phyloP scores from a whole-genome alignment of 2,797 vertebrate species.

The Coluber constrictor region DNA sequence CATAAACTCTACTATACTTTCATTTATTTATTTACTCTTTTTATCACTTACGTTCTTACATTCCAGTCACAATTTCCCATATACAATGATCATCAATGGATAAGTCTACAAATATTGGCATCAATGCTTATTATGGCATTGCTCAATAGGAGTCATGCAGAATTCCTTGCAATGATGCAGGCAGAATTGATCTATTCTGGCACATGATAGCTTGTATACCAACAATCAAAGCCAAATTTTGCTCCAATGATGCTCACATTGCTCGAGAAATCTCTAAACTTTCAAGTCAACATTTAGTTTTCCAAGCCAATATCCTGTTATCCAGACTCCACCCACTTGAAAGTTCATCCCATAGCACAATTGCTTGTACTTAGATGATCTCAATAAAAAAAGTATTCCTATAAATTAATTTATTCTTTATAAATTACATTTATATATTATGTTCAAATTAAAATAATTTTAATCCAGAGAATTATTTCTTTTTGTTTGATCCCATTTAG shows the following conservation, averaged over 20 bases:
- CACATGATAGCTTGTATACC: neutral
- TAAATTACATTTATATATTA: neutral
- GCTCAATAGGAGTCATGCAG: neutral
- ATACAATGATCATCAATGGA: neutral
- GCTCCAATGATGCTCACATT: neutral
- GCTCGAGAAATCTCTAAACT: neutral
- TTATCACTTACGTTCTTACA: neutral
- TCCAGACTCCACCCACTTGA: neutral
- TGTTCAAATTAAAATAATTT: constrained; percentile 9
- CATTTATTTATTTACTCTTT: neutral
- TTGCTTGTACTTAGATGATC: neutral
- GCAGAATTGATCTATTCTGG: neutral
- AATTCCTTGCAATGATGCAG: neutral
- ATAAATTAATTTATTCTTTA: neutral
- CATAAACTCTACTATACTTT: neutral
- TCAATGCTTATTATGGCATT: neutral
- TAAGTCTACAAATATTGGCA: neutral
- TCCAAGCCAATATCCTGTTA: neutral
- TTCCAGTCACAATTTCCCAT: neutral
- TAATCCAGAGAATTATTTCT: constrained; percentile 3
- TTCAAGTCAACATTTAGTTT: neutral
- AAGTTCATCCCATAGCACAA: neutral
- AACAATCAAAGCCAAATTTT: neutral
- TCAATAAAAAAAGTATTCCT: constrained; percentile 38
- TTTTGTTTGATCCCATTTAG: constrained; percentile 59